Conservation (phyloP, 2,888 invertebrate genomes). For the Trissonchulus sp. region DNA sequence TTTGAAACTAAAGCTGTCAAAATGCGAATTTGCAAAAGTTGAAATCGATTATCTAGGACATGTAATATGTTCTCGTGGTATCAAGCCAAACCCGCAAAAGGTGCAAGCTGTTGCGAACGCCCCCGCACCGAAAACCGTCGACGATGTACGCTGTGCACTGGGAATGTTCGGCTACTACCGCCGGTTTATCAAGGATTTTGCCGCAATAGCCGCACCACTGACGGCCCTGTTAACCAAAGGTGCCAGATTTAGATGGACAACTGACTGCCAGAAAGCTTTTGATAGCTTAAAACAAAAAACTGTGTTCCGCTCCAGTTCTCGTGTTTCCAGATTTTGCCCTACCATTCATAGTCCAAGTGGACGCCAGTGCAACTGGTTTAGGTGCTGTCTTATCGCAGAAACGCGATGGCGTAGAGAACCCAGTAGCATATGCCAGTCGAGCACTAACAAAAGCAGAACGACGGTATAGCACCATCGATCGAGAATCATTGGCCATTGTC, state of each 20-base stretch:
- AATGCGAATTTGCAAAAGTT: too few species aligned
- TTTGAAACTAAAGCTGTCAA: too few species aligned
- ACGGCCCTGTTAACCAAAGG: not conserved
- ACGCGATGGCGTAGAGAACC: not conserved
- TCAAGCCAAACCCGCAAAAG: conserved; percentile 14
- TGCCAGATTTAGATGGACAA: conserved; percentile 22
- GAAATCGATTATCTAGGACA: too few species aligned
- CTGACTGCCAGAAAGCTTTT: conserved; percentile 21
- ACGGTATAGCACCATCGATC: too few species aligned
- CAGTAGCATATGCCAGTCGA: conserved; percentile 14
- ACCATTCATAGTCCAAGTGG: conserved; percentile 6
- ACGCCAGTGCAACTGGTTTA: not conserved
- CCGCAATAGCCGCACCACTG: too few species aligned
- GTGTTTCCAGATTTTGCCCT: conserved; percentile 27
- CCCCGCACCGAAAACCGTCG: conserved; percentile 6
- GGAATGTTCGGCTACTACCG: conserved; percentile 22
- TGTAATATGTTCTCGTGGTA: conserved; percentile 14
- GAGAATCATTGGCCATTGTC: too few species aligned
- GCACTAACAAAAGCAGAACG: not conserved
- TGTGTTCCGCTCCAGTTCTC: conserved; percentile 16
- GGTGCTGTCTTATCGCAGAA: conserved; percentile 14
- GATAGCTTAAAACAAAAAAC: not conserved
- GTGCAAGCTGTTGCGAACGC: not conserved
- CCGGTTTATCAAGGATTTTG: not conserved
- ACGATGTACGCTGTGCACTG: not conserved